Conservation (phyloP, 2,113 vertebrate species). For the Pyxicephalus adspersus region DNA sequence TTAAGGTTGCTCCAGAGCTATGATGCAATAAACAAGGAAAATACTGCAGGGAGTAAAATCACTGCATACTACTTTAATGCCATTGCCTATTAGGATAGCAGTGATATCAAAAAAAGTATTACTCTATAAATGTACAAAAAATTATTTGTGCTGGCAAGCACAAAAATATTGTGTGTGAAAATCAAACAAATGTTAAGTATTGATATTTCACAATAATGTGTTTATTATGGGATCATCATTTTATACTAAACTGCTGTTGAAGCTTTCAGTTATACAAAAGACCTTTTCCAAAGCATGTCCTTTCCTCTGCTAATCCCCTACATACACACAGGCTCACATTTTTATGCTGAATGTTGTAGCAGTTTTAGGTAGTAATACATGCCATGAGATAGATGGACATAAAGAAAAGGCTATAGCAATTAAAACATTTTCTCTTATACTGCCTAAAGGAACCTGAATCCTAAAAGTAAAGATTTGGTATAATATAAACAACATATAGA, state of each 20-base stretch:
- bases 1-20: constrained; percentile 33
- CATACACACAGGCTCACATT: too few relatives aligned
- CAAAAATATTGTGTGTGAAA: neutral
- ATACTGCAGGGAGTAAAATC: constrained; percentile 33
- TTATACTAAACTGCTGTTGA: neutral
- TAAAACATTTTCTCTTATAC: too few relatives aligned
- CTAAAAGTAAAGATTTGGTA: too few relatives aligned
- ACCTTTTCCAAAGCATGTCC: too few relatives aligned
- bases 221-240: neutral
- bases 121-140: neutral
- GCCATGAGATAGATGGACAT: too few relatives aligned
- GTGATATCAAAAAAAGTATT: neutral
- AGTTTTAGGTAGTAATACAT: too few relatives aligned
- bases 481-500: too few relatives aligned
- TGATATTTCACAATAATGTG: neutral
- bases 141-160: neutral
- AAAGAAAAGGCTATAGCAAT: too few relatives aligned
- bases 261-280: neutral
- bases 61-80: neutral
- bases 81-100: constrained; percentile 17
- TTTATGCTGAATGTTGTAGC: too few relatives aligned
- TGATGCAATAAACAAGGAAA: constrained; percentile 40
- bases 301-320: too few relatives aligned
- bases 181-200: neutral
- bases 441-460: too few relatives aligned